phyloP scores from a whole-genome alignment of 1,140 invertebrate genomes.

The Sitophilus oryzae region DNA sequence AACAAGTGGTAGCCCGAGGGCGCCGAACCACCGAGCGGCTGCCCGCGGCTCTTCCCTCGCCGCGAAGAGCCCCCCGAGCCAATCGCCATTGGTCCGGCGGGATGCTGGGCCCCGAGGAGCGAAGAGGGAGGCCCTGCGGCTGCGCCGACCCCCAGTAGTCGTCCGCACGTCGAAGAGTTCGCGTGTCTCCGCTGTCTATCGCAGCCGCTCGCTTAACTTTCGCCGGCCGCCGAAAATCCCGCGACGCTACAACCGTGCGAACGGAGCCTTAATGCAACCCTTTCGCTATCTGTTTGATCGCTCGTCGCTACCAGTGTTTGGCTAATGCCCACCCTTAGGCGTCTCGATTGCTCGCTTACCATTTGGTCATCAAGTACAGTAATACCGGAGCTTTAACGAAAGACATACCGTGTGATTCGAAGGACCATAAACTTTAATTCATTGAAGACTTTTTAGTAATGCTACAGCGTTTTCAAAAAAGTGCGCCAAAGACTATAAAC shows the following conservation, averaged over 20 bases:
- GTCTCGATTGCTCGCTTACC: no score
- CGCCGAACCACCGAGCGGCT: slow-evolving; percentile 24
- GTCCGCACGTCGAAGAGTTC: slow-evolving; percentile 30
- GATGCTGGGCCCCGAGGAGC: slow-evolving; percentile 35
- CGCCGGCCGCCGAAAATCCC: slow-evolving; percentile 9
- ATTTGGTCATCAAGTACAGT: no score
- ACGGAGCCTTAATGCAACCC: no score
- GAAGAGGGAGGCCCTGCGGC: slow-evolving; percentile 37
- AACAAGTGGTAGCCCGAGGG: slow-evolving; percentile 34
- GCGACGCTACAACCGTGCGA: no score
- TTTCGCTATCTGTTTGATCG: slow-evolving; percentile 4
- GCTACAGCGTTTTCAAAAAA: no score
- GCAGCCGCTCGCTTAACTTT: slow-evolving; percentile 1
- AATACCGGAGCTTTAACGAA: no score
- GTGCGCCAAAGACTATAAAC: no score
- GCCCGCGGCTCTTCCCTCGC: slow-evolving; percentile 23
- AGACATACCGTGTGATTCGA: no score
- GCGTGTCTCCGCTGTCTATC: slow-evolving; percentile 20
- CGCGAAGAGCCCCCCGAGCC: slow-evolving; percentile 27
- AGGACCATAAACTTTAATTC: no score
- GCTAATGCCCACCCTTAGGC: no score
- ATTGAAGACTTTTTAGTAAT: no score
- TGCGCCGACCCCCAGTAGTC: slow-evolving; percentile 39
- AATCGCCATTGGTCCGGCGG: slow-evolving; percentile 36
- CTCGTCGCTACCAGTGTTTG: slow-evolving; percentile 1